Evolutionary conservation across 2,888 invertebrate genomes (phyloP).

Genomic region (Drosophila suboccidentalis): DNA sequence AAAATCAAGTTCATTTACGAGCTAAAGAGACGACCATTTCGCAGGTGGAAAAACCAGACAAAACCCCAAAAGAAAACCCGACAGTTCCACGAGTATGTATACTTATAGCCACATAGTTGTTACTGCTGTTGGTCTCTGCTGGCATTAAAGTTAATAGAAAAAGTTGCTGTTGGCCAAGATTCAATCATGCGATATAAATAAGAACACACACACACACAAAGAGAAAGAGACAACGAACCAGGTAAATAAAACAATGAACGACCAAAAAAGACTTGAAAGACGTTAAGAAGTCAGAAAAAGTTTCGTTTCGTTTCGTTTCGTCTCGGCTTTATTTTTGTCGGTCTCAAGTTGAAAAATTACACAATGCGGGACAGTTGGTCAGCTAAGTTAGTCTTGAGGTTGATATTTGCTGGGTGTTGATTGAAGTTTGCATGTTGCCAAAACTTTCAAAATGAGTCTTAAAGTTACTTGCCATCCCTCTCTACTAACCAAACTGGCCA

Average conservation of each 20-base stretch:
- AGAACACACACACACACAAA: slow-evolving; percentile 51
- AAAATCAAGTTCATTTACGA: slow-evolving; percentile 80
- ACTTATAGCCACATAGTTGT: slow-evolving; percentile 57
- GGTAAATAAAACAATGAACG: slow-evolving; percentile 78
- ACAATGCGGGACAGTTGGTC: slow-evolving; percentile 81
- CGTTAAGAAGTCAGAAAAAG: slow-evolving; percentile 79
- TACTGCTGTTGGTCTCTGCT: slow-evolving; percentile 50
- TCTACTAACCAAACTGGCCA: not conserved
- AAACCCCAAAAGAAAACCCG: slow-evolving; percentile 29
- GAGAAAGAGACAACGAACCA: slow-evolving; percentile 40
- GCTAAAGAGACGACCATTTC: slow-evolving; percentile 63
- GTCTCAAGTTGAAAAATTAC: slow-evolving; percentile 77
- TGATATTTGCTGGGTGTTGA: slow-evolving; percentile 76
- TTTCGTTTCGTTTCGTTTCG: slow-evolving; percentile 32
- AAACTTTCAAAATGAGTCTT: slow-evolving; percentile 41
- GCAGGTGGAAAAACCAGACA: slow-evolving; percentile 59
- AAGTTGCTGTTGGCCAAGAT: slow-evolving; percentile 81
- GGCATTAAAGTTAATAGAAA: slow-evolving; percentile 81
- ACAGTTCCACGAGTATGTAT: slow-evolving; percentile 28
- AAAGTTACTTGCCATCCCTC: slow-evolving; percentile 27
- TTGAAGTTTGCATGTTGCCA: slow-evolving; percentile 76
- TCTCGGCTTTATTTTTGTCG: slow-evolving; percentile 28
- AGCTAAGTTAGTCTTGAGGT: slow-evolving; percentile 62
- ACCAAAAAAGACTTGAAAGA: slow-evolving; percentile 36
- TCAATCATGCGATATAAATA: slow-evolving; percentile 81